Percentiles rank a stretch among this genome's conserved stretches.
Conservation (phyloP, 1,140 invertebrate species). For the Eufriesea mexicana region DNA sequence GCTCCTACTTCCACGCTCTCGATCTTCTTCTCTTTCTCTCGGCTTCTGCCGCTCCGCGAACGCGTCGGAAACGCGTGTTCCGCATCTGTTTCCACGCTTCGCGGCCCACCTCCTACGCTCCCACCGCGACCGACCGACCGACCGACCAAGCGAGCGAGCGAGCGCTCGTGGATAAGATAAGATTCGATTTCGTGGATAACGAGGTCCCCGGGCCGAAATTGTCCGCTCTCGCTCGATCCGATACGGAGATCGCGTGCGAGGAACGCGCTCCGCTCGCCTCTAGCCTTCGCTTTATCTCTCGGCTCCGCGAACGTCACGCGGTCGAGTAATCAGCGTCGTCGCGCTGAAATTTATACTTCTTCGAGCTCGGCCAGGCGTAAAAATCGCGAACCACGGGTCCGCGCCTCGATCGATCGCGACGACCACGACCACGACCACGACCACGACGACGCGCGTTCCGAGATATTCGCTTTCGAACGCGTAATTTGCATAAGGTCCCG, state of each 20-base stretch:
- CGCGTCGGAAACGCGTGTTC: slow-evolving; percentile 53
- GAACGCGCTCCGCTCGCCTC: neutral
- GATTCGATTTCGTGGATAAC: too few relatives aligned
- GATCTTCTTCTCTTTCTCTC: slow-evolving; percentile 32
- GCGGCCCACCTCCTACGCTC: slow-evolving; percentile 1
- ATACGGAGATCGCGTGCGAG: neutral
- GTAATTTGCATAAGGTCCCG: neutral
- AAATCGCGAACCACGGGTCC: neutral
- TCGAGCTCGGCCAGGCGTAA: neutral
- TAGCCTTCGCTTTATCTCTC: neutral
- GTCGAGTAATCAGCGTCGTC: neutral
- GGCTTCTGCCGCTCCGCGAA: neutral
- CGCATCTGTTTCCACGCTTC: slow-evolving; percentile 33
- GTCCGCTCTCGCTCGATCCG: too few relatives aligned
- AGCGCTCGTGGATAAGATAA: neutral
- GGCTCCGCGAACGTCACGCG: too few relatives aligned
- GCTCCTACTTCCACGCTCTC: neutral
- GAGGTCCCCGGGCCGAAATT: too few relatives aligned
- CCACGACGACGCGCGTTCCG: too few relatives aligned
- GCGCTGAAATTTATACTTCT: neutral
- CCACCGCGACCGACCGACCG: too few relatives aligned
- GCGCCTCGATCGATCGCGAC: neutral
- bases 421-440: too few relatives aligned
- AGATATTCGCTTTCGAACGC: neutral
- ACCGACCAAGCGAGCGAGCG: too few relatives aligned